These are phyloP conservation scores for Limonius californicus DNA, from an alignment of 1,140 invertebrate genomes.

Conservation along the genomic window DNA sequence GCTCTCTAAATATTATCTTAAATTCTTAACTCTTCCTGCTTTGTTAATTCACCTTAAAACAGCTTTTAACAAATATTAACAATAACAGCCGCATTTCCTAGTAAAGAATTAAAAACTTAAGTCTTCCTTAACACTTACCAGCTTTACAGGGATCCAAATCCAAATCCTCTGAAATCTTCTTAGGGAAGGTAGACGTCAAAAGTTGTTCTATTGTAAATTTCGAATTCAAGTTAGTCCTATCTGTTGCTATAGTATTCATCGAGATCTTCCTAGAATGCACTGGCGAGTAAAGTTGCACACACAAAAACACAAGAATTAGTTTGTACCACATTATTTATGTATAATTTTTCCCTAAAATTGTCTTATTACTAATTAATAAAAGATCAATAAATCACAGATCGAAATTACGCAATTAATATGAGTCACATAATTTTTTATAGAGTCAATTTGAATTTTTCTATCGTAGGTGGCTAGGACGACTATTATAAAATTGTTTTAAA, in stretches of 20 bases:
- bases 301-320: not conserved
- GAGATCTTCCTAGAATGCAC: not conserved
- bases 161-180: conserved; percentile 67
- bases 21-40: too few species aligned
- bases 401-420: too few species aligned
- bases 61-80: too few species aligned
- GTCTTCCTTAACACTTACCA: conserved; percentile 56
- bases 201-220: conserved; percentile 70
- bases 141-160: conserved; percentile 84
- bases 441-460: not conserved
- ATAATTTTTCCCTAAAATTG: too few species aligned
- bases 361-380: not conserved
- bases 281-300: not conserved
- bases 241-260: not conserved
- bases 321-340: not conserved
- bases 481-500: not conserved
- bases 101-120: not conserved
- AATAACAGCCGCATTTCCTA: too few species aligned
- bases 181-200: conserved; percentile 58
- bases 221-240: conserved; percentile 36
- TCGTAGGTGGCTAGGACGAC: not conserved
- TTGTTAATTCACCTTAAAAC: too few species aligned
- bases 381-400: not conserved
- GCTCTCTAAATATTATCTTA: too few species aligned
- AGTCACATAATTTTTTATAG: not conserved